Evolutionary conservation across 2,113 vertebrate genomes (phyloP).

Genomic region (Cyprinodon brontotheroides): DNA sequence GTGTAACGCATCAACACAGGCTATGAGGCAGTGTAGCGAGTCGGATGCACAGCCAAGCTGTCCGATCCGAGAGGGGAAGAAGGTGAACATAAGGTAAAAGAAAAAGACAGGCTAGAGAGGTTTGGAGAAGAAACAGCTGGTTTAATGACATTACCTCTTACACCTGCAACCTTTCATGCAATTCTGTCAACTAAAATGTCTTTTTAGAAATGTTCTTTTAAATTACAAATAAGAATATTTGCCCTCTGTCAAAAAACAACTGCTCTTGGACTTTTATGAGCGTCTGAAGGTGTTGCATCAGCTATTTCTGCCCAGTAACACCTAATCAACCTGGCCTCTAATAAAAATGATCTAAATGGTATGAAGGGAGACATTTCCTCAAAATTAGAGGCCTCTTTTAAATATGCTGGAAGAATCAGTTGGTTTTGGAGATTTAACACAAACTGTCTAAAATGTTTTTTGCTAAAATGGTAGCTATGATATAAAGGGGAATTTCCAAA

Average conservation of each 20-base stretch:
- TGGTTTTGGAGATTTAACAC: background rate
- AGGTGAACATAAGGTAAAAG: constrained; percentile 24
- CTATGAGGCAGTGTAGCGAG: constrained; percentile 54
- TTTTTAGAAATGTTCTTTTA: background rate
- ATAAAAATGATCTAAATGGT: background rate
- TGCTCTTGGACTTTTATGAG: background rate
- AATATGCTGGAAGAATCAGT: background rate
- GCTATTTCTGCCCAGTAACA: background rate
- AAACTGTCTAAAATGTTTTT: background rate
- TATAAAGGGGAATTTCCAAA: background rate
- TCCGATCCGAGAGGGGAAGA: constrained; percentile 42
- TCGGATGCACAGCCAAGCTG: constrained; percentile 50
- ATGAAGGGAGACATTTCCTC: background rate
- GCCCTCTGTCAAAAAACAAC: background rate
- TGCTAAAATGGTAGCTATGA: background rate
- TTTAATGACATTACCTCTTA: background rate
- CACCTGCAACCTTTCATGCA: background rate
- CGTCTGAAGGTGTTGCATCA: background rate
- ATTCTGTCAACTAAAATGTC: background rate
- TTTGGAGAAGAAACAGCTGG: constrained; percentile 7
- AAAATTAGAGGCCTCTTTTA: background rate
- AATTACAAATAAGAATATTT: background rate
- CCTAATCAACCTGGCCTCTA: background rate
- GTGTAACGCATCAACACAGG: constrained; percentile 40
- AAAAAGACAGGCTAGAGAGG: constrained; percentile 15